Evolutionary conservation across 2,888 invertebrate species (phyloP), one percentile per base, ranked within the genome.

Genomic region (Eristalis intricaria): DNA sequence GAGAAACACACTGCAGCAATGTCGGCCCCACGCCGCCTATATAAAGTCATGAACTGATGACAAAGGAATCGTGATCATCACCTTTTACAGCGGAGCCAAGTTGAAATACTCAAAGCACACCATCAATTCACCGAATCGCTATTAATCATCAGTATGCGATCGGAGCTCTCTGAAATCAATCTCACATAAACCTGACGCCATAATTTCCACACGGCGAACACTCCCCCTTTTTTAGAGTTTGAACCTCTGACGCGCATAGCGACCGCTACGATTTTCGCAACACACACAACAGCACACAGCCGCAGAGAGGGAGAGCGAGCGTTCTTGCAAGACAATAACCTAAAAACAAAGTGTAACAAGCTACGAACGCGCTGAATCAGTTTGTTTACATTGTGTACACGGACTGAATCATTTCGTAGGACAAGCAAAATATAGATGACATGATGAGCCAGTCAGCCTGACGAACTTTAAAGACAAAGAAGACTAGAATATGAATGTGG

Each of bases 221-320:
- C 69, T 73, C 85, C 74, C 73, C 50, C 77, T 40, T 70, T 40
- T 70, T 80, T 74, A 64, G 85, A 82, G 66, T 78, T 75, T 86
- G 86, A 79, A 75, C 83, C 43, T 74, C 63, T 78, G 83, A 82
- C 83, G 83, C 70, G 32, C 32, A 32, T 78, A 26, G 0, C 32
- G 60, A 11, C 7, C 4, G 38, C 35, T 60, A 8, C 23, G 7
- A 23, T 64, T 19, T 35, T 73, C 73, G 43, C 38, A 38, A 38
- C 38, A 13, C 13, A 38, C 13, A 38, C 26, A 26, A 38, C 26
- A 26, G 26, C 26, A 26, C 26, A 26, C 26, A 26, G 26, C 1
- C 2, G 26, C 26, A 26, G 26, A 26, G 26, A n/a, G n/a, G n/a
- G 11, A 8, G 32, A 8, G 32, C 8, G 15, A 40, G 4, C n/a